Evolutionary conservation across 2,888 invertebrate genomes (phyloP).

Genomic region (Luperina nickerlii): DNA sequence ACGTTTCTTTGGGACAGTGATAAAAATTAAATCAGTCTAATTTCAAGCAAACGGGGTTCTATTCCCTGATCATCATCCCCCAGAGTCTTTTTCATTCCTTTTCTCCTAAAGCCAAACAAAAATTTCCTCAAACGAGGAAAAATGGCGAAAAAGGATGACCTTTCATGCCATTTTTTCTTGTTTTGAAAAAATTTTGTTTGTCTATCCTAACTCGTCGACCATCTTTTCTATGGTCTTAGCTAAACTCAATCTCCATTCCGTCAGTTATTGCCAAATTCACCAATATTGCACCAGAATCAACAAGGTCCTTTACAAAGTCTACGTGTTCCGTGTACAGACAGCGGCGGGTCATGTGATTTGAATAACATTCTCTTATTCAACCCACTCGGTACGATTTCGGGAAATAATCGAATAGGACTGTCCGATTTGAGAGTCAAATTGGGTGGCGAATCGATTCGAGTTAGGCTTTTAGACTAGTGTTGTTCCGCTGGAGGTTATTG

Average conservation of each 20-base stretch:
- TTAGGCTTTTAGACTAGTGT: conserved; percentile 12
- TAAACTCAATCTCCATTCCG: background rate
- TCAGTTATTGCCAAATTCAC: conserved; percentile 46
- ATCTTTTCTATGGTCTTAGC: background rate
- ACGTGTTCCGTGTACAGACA: conserved; percentile 51
- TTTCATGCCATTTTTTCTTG: background rate
- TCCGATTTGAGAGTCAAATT: conserved; percentile 34
- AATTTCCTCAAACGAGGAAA: too few relatives aligned
- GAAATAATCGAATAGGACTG: conserved; percentile 45
- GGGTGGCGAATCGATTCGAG: conserved; percentile 29
- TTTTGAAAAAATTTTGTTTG: background rate
- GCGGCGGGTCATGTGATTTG: conserved; percentile 38
- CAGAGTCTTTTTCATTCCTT: background rate
- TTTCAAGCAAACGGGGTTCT: background rate
- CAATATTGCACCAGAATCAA: conserved; percentile 65
- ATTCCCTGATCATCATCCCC: background rate
- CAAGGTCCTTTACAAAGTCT: conserved; percentile 71
- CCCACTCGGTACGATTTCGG: conserved; percentile 35
- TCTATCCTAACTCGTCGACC: background rate
- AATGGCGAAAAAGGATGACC: too few relatives aligned
- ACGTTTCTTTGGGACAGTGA: background rate
- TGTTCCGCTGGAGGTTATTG: background rate
- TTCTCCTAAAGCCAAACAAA: background rate
- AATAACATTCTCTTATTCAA: conserved; percentile 54
- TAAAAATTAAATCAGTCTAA: background rate